Percentiles rank a stretch among this genome's conserved stretches.
These are phyloP conservation scores for Pao palembangensis DNA, from an alignment of 2,113 vertebrate genomes.

Conservation along the genomic window DNA sequence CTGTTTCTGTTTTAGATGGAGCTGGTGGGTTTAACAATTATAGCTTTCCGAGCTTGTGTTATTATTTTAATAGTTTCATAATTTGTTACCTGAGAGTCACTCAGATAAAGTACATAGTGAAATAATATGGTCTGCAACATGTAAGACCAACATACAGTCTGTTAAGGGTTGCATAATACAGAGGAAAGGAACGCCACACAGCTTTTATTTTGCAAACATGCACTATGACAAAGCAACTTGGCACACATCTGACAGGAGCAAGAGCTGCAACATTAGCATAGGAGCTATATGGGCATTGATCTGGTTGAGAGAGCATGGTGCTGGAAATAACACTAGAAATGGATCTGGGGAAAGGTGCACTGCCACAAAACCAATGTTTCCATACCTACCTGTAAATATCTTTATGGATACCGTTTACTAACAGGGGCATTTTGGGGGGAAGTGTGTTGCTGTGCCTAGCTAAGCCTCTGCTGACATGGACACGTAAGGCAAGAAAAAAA, in stretches of 20 bases:
- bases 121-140: conserved; percentile 3
- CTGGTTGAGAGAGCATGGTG: not conserved
- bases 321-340: conserved; percentile 33
- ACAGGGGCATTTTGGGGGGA: conserved; percentile 91
- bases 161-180: conserved; percentile 15
- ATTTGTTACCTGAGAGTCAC: no score
- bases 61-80: no score
- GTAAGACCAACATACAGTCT: not conserved
- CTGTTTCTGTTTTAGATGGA: no score
- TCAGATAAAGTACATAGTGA: no score
- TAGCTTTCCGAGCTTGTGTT: no score
- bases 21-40: no score
- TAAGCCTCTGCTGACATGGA: conserved; percentile 76
- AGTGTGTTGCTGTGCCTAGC: conserved; percentile 87
- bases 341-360: conserved; percentile 26
- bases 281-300: conserved; percentile 4
- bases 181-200: conserved; percentile 24
- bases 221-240: conserved; percentile 25
- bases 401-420: conserved; percentile 88
- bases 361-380: conserved; percentile 25
- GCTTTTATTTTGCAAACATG: not conserved
- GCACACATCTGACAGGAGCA: conserved; percentile 13
- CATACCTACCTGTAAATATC: conserved; percentile 88
- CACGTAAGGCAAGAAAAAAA: conserved; percentile 49
- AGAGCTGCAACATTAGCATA: not conserved